Conservation (phyloP, 2,113 vertebrate species). For the Felis chaus region DNA sequence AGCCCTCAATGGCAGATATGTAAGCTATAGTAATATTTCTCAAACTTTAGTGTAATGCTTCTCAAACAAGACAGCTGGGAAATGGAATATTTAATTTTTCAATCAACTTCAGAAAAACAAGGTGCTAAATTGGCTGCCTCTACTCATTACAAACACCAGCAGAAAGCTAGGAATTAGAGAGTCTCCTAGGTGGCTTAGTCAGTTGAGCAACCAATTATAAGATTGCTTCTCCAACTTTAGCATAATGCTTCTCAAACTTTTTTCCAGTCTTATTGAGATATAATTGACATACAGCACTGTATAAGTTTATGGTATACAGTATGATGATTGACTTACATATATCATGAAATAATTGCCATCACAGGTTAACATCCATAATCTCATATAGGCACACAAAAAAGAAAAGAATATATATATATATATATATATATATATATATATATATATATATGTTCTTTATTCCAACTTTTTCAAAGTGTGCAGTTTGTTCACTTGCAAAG, state of each 20-base stretch:
- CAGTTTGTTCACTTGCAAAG: not conserved
- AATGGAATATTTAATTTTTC: constrained; percentile 36
- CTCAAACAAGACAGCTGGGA: not conserved
- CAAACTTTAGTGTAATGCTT: not conserved
- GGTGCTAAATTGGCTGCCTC: not conserved
- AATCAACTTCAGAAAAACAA: constrained; percentile 28
- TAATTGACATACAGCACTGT: not conserved
- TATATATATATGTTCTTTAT: not conserved
- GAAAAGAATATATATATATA: not conserved
- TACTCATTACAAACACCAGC: not conserved
- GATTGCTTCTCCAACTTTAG: too few species aligned
- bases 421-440: too few species aligned
- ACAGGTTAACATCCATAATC: not conserved
- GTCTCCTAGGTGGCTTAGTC: too few species aligned
- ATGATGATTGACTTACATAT: not conserved
- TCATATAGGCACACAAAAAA: not conserved
- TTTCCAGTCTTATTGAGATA: not conserved
- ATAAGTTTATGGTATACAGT: not conserved
- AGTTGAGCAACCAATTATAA: too few species aligned
- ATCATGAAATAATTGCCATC: not conserved
- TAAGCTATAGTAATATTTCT: not conserved
- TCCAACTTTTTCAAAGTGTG: not conserved
- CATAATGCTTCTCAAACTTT: not conserved
- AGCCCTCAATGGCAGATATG: not conserved
- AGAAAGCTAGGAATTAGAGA: not conserved